Evolutionary conservation across 2,888 invertebrate species (phyloP), one percentile per base, ranked within the genome.

Genomic region (Ophonus ardosiacus): DNA sequence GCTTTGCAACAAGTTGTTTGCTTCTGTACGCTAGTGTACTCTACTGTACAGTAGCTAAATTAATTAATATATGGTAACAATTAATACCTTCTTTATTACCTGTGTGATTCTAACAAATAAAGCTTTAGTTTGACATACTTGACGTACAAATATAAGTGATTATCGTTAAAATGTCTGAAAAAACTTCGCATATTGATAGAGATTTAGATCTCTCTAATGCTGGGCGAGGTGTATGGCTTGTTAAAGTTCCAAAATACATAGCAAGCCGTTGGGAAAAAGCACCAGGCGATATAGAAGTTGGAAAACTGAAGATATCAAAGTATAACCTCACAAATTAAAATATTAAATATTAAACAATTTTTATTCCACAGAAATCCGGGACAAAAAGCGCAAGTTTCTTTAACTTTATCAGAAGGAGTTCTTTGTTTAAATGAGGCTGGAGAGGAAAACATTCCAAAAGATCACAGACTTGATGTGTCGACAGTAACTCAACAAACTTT

Each of bases 181-280:
- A 74, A 71, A 87, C 88, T 68, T 92, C 93, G 80, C 95, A 96
- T 87, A 93, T 94, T 78, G 96, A 96, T 89, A 94, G 95, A 87
- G 96, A 97, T 90, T 93, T 98, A 86, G 98, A 98, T 92, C 93
- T 98, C 81, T 96, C 96, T 17, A 97, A 98, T 90, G 96, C 97
- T 17, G 96, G 96, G 17, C 93, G 98, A 88, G 98, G 98, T 86
- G 97, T 99, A 10, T 99, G 99, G 99, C 93, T 99, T 7, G 99
- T 99, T 0, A 99, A 99, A 92, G 96, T 96, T 8, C 99, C 99
- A 0, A 99, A 99, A 92, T 99, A 99, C 91, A 96, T 99, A 88
- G 97, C 98, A 5, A 97, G 97, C 88, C 96, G 96, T 92, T 99
- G 99, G 99, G 97, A 97, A 90, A 97, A 97, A 90, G 95, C 97